Evolutionary conservation across 1,140 invertebrate genomes (phyloP).

Genomic region (Episyrphus balteatus): DNA sequence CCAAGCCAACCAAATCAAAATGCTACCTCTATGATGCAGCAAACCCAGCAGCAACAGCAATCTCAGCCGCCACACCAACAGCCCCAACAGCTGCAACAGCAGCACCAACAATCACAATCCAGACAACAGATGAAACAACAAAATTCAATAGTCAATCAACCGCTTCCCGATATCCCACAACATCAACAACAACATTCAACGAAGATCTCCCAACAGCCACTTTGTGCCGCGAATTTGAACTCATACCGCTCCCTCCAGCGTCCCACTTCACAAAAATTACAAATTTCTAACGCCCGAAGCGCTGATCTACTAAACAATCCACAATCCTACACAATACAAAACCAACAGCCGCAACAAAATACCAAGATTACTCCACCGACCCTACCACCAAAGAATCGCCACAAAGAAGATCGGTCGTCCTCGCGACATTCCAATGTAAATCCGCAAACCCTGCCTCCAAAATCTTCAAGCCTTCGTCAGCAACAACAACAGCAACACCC

Average conservation of each 20-base stretch:
- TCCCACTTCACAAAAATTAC: slow-evolving; percentile 14
- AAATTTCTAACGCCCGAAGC: slow-evolving; percentile 1
- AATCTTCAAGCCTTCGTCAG: slow-evolving; percentile 21
- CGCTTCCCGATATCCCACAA: slow-evolving; percentile 31
- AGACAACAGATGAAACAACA: slow-evolving; percentile 15
- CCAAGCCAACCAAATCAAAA: slow-evolving; percentile 9
- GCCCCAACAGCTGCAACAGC: slow-evolving; percentile 4
- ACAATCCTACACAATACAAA: neutral
- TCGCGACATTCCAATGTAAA: slow-evolving; percentile 16
- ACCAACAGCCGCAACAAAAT: slow-evolving; percentile 13
- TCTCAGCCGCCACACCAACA: slow-evolving; percentile 3
- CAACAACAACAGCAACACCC: slow-evolving; percentile 14
- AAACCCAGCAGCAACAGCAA: slow-evolving; percentile 7
- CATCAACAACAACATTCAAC: slow-evolving; percentile 13
- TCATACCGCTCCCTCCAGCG: slow-evolving; percentile 34
- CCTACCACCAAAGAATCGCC: slow-evolving; percentile 33
- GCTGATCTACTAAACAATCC: neutral
- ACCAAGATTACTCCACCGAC: slow-evolving; percentile 26
- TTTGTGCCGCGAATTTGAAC: slow-evolving; percentile 31
- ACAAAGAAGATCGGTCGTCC: slow-evolving; percentile 19
- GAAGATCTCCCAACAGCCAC: slow-evolving; percentile 30
- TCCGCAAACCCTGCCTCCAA: slow-evolving; percentile 29
- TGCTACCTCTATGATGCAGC: slow-evolving; percentile 8
- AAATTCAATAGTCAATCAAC: slow-evolving; percentile 32
- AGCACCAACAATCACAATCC: slow-evolving; percentile 12